Percentiles rank a stretch among this genome's conserved stretches.
phyloP scores from a whole-genome alignment of 1,140 invertebrate species.

The Lutraria rhynchaena region DNA sequence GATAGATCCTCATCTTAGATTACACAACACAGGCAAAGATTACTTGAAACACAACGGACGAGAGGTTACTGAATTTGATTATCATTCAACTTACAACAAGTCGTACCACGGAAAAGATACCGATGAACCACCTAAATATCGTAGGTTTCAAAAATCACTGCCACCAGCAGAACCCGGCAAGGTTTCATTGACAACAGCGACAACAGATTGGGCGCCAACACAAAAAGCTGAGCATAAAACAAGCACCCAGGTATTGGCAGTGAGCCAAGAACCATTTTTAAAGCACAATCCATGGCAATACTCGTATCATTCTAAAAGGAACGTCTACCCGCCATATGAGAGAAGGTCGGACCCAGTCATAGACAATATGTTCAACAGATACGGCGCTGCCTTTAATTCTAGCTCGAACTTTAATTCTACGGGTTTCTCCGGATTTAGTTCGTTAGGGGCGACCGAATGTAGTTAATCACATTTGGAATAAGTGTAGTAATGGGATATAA shows the following conservation, averaged over 20 bases:
- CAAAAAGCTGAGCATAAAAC: conserved; percentile 64
- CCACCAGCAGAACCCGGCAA: conserved; percentile 26
- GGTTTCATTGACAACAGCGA: conserved; percentile 62
- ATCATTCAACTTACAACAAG: conserved; percentile 66
- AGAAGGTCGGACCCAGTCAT: conserved; percentile 60
- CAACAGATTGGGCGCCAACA: conserved; percentile 65
- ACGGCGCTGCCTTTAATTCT: conserved; percentile 67
- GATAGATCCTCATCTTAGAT: conserved; percentile 52
- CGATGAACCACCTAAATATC: conserved; percentile 57
- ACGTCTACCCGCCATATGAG: conserved; percentile 75
- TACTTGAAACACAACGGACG: conserved; percentile 69
- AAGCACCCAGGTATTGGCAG: conserved; percentile 73
- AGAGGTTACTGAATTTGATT: conserved; percentile 58
- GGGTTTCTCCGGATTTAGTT: conserved; percentile 34
- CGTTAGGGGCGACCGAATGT: conserved; percentile 36
- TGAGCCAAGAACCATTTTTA: conserved; percentile 74
- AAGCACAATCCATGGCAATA: conserved; percentile 77
- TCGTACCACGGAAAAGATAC: conserved; percentile 64
- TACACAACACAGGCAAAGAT: conserved; percentile 67
- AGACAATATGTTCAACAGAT: conserved; percentile 72
- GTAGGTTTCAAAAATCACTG: conserved; percentile 63
- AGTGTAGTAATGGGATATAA: neutral
- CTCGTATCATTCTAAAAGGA: conserved; percentile 70
- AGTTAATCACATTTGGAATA: conserved; percentile 18
- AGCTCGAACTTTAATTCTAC: conserved; percentile 41